These are phyloP conservation scores for Ianthella basta DNA, from an alignment of 37 sponge, comb jelly and placozoan species.

Conservation along the genomic window DNA sequence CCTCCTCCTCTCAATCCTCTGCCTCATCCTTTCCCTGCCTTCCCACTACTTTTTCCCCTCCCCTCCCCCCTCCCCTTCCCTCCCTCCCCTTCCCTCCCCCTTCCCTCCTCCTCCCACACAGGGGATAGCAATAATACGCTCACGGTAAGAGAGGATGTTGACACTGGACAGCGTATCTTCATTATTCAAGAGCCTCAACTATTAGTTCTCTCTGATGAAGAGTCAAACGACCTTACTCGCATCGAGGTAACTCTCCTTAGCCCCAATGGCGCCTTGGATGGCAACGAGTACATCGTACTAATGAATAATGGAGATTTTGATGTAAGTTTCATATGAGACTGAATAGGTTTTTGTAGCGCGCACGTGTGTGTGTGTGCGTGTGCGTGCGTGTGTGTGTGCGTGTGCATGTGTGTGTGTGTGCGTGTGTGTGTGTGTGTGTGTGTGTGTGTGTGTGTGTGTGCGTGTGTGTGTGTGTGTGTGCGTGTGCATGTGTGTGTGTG, in stretches of 20 bases:
- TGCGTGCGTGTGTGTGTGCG: conserved; percentile 30
- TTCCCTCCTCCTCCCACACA: conserved; percentile 5
- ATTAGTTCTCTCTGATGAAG: background rate
- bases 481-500: conserved; percentile 39
- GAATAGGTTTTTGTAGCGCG: background rate
- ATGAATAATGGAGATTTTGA: background rate
- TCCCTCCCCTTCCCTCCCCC: background rate
- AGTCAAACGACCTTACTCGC: background rate
- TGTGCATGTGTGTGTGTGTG: conserved; percentile 40
- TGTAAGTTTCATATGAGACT: background rate
- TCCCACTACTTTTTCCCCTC: conserved; percentile 7
- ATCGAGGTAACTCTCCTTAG: background rate
- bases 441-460: conserved; percentile 26
- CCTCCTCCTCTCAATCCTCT: background rate
- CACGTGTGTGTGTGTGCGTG: background rate
- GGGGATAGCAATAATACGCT: too few species aligned
- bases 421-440: conserved; percentile 42
- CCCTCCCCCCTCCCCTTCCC: background rate
- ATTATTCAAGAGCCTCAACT: background rate
- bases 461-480: conserved; percentile 27
- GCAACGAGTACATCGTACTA: background rate
- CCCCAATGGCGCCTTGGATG: background rate
- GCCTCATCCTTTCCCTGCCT: background rate
- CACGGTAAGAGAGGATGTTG: too few species aligned
- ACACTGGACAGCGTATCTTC: too few species aligned